These are phyloP conservation scores for Aurelia sp. DNA, from an alignment of 30 jellyfish, hydroid and myxozoan genomes.

Conservation along the genomic window DNA sequence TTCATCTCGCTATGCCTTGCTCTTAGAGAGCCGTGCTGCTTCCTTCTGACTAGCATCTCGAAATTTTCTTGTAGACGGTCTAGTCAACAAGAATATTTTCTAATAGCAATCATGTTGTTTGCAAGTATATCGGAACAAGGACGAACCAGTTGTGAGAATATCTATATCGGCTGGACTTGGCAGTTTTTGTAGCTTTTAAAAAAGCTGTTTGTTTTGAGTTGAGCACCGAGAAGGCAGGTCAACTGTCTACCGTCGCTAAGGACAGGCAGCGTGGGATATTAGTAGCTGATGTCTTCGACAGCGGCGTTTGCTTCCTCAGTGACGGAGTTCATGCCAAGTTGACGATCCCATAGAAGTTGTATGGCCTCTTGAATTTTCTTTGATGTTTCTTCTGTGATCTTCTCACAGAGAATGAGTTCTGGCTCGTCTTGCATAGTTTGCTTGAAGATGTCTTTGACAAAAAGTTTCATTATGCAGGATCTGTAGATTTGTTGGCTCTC, in stretches of 20 bases:
- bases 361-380: conserved; percentile 83
- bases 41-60: no score
- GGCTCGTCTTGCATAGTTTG: conserved; percentile 85
- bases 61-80: no score
- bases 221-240: not conserved
- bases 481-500: conserved; percentile 68
- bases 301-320: conserved; percentile 92
- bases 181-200: no score
- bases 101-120: no score
- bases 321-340: conserved; percentile 89
- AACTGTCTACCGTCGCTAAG: no score
- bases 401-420: conserved; percentile 74
- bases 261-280: not conserved
- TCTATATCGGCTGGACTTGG: no score
- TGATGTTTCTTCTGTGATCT: conserved; percentile 63
- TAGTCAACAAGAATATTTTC: no score
- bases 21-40: no score
- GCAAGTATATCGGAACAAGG: no score
- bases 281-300: conserved; percentile 74
- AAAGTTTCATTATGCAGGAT: conserved; percentile 70
- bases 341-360: conserved; percentile 81
- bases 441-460: conserved; percentile 79
- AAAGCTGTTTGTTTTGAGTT: not conserved
- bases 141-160: no score
- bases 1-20: no score